phyloP scores from a whole-genome alignment of 2,888 invertebrate species.

The Tolmerus cingulatus region DNA sequence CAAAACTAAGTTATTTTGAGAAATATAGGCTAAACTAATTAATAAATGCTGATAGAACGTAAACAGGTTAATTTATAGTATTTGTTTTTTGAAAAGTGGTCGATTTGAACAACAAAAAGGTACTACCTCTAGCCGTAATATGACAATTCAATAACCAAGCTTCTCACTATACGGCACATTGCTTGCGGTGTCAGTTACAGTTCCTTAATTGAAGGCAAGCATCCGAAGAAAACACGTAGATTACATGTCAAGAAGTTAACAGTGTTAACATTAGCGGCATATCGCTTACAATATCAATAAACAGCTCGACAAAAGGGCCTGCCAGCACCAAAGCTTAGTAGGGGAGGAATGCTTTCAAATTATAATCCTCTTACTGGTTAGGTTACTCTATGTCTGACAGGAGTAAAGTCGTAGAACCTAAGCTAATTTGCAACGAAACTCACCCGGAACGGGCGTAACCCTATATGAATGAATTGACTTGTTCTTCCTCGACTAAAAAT shows the following conservation, averaged over 20 bases:
- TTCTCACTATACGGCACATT: neutral
- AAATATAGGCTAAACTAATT: too few relatives aligned
- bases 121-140: too few relatives aligned
- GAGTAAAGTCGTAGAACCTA: constrained; percentile 9
- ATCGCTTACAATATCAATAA: constrained; percentile 23
- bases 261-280: neutral
- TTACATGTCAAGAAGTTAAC: neutral
- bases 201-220: neutral
- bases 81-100: too few relatives aligned
- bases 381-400: neutral
- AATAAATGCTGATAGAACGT: too few relatives aligned
- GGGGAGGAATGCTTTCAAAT: neutral
- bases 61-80: too few relatives aligned
- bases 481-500: neutral
- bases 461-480: neutral
- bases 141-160: neutral
- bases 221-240: neutral
- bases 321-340: neutral
- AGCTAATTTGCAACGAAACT: neutral
- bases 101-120: too few relatives aligned
- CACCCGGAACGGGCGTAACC: neutral
- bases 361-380: constrained; percentile 17
- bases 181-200: neutral
- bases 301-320: neutral
- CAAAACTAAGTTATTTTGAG: too few relatives aligned